phyloP scores from a whole-genome alignment of 2,797 vertebrate species.

The Mallotus villosus region DNA sequence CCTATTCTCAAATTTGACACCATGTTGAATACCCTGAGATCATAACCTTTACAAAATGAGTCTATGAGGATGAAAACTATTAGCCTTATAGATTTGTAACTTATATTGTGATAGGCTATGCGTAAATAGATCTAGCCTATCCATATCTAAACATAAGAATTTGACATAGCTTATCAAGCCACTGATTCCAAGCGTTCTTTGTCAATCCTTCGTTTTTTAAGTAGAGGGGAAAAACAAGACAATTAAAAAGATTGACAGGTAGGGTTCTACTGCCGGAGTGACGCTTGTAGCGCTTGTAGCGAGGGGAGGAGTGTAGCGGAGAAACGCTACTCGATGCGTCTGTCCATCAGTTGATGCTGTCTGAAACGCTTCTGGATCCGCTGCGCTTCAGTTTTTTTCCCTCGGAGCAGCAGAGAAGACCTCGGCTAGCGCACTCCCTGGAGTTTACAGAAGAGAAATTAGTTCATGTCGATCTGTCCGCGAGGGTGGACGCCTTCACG shows the following conservation, averaged over 20 bases:
- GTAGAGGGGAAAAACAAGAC: constrained; percentile 83
- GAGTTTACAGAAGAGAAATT: constrained; percentile 80
- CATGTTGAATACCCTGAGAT: too few species aligned
- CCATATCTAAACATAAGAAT: constrained; percentile 13
- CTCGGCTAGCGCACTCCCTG: constrained; percentile 86
- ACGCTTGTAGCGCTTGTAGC: constrained; percentile 80
- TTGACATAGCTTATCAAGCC: constrained; percentile 44
- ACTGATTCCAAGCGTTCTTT: constrained; percentile 72
- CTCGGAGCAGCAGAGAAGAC: constrained; percentile 77
- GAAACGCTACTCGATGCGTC: constrained; percentile 98
- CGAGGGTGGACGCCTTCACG: constrained; percentile 78
- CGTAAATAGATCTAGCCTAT: neutral
- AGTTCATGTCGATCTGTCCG: constrained; percentile 82
- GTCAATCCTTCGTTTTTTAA: constrained; percentile 78
- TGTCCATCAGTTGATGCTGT: constrained; percentile 99
- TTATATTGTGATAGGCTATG: neutral
- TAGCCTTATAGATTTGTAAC: constrained; percentile 18
- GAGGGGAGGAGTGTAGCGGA: constrained; percentile 94
- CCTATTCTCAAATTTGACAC: too few species aligned
- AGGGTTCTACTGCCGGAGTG: constrained; percentile 97
- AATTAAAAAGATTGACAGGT: constrained; percentile 99
- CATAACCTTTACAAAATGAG: too few species aligned
- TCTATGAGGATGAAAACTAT: too few species aligned
- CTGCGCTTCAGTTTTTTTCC: constrained; percentile 85
- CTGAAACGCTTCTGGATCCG: constrained; percentile 93